phyloP scores from a whole-genome alignment of 2,888 invertebrate species.

The Drosophila trichaetosa region DNA sequence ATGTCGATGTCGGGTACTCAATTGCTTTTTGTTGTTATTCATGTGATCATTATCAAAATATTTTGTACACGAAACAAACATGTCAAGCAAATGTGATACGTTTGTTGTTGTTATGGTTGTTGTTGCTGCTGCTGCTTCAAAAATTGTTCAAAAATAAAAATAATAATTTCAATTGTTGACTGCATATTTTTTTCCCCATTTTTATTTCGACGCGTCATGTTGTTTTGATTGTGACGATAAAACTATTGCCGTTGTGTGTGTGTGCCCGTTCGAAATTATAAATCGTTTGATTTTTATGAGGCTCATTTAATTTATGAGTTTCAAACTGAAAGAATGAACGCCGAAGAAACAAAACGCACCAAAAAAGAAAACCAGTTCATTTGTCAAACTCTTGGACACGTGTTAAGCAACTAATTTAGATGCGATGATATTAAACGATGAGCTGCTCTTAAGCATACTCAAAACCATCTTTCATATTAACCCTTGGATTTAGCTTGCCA shows the following conservation, averaged over 20 bases:
- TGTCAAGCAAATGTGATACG: constrained; percentile 72
- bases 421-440: constrained; percentile 21
- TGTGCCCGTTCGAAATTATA: constrained; percentile 47
- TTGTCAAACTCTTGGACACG: constrained; percentile 14
- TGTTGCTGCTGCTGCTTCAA: constrained; percentile 36
- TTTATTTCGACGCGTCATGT: constrained; percentile 55
- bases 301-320: constrained; percentile 48
- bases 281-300: constrained; percentile 59
- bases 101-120: constrained; percentile 12
- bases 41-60: constrained; percentile 72
- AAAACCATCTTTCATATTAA: constrained; percentile 1
- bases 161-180: constrained; percentile 66
- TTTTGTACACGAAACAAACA: constrained; percentile 75
- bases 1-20: constrained; percentile 42
- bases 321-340: background rate
- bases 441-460: background rate
- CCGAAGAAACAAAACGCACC: background rate
- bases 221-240: constrained; percentile 68
- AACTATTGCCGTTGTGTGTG: constrained; percentile 35
- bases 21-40: constrained; percentile 69
- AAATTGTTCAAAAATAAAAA: constrained; percentile 57
- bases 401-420: constrained; percentile 25
- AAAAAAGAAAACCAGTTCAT: constrained; percentile 27
- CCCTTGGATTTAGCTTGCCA: background rate
- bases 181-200: constrained; percentile 51